Evolutionary conservation across 2,797 vertebrate genomes (phyloP).

Genomic region (Notolepis coatsorum): DNA sequence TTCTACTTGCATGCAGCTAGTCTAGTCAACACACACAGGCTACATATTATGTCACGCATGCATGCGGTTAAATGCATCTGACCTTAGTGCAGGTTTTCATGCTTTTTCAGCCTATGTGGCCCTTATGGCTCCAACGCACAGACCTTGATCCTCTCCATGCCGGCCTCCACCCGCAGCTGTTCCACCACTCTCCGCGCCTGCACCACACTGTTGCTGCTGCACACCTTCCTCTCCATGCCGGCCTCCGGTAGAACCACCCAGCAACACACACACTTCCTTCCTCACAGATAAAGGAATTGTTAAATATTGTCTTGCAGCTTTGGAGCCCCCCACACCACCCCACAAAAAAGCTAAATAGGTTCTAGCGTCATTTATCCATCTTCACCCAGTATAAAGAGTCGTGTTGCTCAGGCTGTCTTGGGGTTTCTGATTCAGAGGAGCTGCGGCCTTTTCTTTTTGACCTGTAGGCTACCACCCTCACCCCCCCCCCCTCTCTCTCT

Average conservation of each 20-base stretch:
- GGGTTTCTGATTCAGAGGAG: slow-evolving; percentile 22
- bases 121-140: not conserved
- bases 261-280: not conserved
- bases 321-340: too few relatives aligned
- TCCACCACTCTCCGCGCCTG: slow-evolving; percentile 84
- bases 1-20: too few relatives aligned
- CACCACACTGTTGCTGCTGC: slow-evolving; percentile 76
- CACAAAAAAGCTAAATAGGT: not conserved
- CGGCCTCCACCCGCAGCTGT: slow-evolving; percentile 83
- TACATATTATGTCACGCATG: too few relatives aligned
- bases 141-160: slow-evolving; percentile 87
- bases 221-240: slow-evolving; percentile 76
- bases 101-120: not conserved
- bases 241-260: not conserved
- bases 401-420: not conserved
- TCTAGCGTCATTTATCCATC: not conserved
- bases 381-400: slow-evolving; percentile 6
- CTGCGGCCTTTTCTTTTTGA: slow-evolving; percentile 46
- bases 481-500: slow-evolving; percentile 14
- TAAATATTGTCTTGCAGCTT: too few relatives aligned
- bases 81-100: not conserved
- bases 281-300: not conserved
- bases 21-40: too few relatives aligned
- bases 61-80: too few relatives aligned
- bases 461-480: not conserved